A percentile compares a stretch with the other conserved stretches of the same genome.
Evolutionary conservation across 2,888 invertebrate species (phyloP).

Genomic region (Copidosoma aretas): DNA sequence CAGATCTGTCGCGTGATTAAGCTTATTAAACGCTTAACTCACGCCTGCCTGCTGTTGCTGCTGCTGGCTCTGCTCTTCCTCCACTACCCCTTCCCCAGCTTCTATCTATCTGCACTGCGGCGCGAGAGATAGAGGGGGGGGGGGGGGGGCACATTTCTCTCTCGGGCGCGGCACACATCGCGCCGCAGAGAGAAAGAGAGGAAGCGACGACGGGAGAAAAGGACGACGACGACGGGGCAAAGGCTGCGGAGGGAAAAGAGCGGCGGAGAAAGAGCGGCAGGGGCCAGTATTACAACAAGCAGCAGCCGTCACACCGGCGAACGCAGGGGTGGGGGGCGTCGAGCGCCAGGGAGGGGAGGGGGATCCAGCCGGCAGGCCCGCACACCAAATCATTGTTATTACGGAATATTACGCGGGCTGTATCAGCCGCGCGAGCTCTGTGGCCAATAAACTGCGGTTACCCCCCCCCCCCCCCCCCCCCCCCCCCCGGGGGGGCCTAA

Average conservation of each 20-base stretch:
- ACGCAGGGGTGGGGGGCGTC: background rate
- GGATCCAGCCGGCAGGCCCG: constrained; percentile 53
- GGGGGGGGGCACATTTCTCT: constrained; percentile 42
- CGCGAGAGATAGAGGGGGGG: background rate
- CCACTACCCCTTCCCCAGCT: constrained; percentile 29
- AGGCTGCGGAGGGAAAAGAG: constrained; percentile 9
- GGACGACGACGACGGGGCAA: constrained; percentile 26
- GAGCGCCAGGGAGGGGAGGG: constrained; percentile 44
- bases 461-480: constrained; percentile 37
- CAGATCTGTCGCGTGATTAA: constrained; percentile 63
- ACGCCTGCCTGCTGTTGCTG: constrained; percentile 46
- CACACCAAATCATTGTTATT: constrained; percentile 61
- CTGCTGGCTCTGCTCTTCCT: constrained; percentile 37
- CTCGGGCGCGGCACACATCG: constrained; percentile 28
- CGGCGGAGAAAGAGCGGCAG: constrained; percentile 23
- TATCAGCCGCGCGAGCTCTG: constrained; percentile 58
- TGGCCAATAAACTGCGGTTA: constrained; percentile 60
- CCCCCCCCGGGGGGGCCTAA: constrained; percentile 44
- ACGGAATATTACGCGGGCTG: constrained; percentile 60
- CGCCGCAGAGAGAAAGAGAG: too few species aligned
- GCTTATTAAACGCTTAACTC: constrained; percentile 64
- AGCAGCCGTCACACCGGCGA: constrained; percentile 7
- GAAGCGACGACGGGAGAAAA: constrained; percentile 7
- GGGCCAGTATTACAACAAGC: constrained; percentile 14
- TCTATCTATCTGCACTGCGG: constrained; percentile 32